These are phyloP conservation scores for Micronisus gabar DNA, from an alignment of 2,113 vertebrate species.

Conservation along the genomic window DNA sequence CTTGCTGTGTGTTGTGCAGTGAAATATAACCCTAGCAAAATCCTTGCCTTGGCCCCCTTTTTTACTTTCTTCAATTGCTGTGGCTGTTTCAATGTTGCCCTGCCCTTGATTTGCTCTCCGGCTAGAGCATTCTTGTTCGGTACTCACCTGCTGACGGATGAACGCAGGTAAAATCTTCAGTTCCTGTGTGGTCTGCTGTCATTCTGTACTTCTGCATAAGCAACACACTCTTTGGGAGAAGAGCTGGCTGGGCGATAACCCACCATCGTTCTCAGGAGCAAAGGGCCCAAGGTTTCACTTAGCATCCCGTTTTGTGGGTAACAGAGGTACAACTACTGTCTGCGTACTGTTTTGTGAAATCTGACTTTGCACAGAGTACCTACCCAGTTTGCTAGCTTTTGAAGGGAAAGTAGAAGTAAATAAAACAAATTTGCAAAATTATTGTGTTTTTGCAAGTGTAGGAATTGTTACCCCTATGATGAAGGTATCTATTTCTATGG, in stretches of 20 bases:
- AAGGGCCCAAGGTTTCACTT: background rate
- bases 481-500: background rate
- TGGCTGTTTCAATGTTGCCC: background rate
- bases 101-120: background rate
- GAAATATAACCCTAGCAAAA: background rate
- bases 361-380: background rate
- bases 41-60: background rate
- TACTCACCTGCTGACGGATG: background rate
- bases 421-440: background rate
- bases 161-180: background rate
- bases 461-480: background rate
- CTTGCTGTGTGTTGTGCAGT: background rate
- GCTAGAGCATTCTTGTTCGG: background rate
- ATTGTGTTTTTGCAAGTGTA: background rate
- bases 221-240: background rate
- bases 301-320: background rate
- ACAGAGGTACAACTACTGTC: background rate
- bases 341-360: fast-evolving
- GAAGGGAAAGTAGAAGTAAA: background rate
- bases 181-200: background rate
- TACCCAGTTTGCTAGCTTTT: background rate
- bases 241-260: background rate
- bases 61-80: background rate
- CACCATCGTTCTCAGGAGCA: background rate
- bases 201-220: background rate